phyloP scores from a whole-genome alignment of 2,888 invertebrate species.

The Drosophila bunnanda region DNA sequence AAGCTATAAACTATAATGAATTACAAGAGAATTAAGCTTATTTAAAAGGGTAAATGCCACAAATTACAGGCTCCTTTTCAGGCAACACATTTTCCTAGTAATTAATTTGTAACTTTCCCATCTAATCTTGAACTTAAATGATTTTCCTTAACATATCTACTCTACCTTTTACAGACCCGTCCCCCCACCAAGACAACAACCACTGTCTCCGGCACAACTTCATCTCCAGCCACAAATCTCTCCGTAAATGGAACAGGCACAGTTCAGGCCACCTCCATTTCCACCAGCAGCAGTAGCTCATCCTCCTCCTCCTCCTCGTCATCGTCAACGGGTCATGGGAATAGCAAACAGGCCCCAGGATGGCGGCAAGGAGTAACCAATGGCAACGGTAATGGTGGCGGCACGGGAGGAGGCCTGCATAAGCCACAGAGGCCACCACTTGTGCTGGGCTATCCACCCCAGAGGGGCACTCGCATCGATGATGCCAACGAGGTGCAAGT shows the following conservation, averaged over 20 bases:
- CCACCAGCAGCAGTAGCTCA: constrained; percentile 47
- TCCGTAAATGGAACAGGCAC: constrained; percentile 64
- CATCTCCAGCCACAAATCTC: constrained; percentile 37
- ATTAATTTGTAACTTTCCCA: neutral
- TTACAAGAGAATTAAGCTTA: neutral
- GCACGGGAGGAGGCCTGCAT: constrained; percentile 72
- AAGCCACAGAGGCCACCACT: constrained; percentile 89
- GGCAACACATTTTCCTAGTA: neutral
- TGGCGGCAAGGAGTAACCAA: constrained; percentile 80
- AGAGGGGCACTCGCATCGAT: constrained; percentile 88
- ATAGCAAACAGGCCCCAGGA: constrained; percentile 76
- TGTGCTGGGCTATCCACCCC: constrained; percentile 89
- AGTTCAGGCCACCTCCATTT: constrained; percentile 69
- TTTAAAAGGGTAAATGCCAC: neutral
- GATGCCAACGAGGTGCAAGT: constrained; percentile 92
- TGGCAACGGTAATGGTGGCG: constrained; percentile 49
- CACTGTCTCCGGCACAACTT: constrained; percentile 39
- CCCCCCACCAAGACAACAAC: constrained; percentile 49
- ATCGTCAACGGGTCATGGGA: constrained; percentile 30
- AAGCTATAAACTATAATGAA: neutral
- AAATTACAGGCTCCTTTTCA: neutral
- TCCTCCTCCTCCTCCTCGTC: constrained; percentile 46
- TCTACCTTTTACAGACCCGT: constrained; percentile 51
- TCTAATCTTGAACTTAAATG: neutral
- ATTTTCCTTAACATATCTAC: neutral